Evolutionary conservation across 1,140 invertebrate genomes (phyloP).

Genomic region (Drosophila melanogaster): DNA sequence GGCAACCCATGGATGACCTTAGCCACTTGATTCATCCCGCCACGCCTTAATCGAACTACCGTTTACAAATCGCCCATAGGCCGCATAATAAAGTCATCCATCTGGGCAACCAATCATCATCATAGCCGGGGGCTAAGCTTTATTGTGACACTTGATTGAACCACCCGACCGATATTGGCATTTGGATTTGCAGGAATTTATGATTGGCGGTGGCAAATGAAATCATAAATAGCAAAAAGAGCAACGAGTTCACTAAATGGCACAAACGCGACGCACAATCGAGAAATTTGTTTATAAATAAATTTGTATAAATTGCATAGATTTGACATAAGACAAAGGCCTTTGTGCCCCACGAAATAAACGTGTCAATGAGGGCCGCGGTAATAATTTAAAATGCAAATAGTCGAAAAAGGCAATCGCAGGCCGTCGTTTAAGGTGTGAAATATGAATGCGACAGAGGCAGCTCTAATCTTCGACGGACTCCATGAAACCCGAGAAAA

Average conservation of each 20-base stretch:
- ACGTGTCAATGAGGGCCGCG: slow-evolving; percentile 72
- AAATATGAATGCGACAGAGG: slow-evolving; percentile 67
- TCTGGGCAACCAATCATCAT: slow-evolving; percentile 41
- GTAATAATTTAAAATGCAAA: slow-evolving; percentile 81
- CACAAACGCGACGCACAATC: slow-evolving; percentile 58
- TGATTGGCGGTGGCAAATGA: slow-evolving; percentile 67
- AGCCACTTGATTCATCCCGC: slow-evolving; percentile 27
- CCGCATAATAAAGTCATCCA: slow-evolving; percentile 63
- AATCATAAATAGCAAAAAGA: slow-evolving; percentile 63
- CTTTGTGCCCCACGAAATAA: slow-evolving; percentile 67
- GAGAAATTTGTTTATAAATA: slow-evolving; percentile 67
- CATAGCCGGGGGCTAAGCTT: slow-evolving; percentile 29
- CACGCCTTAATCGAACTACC: slow-evolving; percentile 40
- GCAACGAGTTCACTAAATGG: slow-evolving; percentile 50
- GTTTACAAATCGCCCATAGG: slow-evolving; percentile 22
- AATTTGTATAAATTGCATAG: slow-evolving; percentile 58
- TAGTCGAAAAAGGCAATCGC: slow-evolving; percentile 63
- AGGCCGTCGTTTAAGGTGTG: slow-evolving; percentile 74
- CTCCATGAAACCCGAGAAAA: slow-evolving; percentile 32
- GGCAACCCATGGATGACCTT: slow-evolving; percentile 35
- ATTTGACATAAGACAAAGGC: slow-evolving; percentile 67
- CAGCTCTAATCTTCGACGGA: slow-evolving; percentile 7
- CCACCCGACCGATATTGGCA: slow-evolving; percentile 15
- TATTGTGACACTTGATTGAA: slow-evolving; percentile 62
- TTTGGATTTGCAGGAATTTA: slow-evolving; percentile 49